Evolutionary conservation across 2,888 invertebrate genomes (phyloP), one percentile per base, ranked within the genome.

Genomic region (Carpatolechia fugitivella): DNA sequence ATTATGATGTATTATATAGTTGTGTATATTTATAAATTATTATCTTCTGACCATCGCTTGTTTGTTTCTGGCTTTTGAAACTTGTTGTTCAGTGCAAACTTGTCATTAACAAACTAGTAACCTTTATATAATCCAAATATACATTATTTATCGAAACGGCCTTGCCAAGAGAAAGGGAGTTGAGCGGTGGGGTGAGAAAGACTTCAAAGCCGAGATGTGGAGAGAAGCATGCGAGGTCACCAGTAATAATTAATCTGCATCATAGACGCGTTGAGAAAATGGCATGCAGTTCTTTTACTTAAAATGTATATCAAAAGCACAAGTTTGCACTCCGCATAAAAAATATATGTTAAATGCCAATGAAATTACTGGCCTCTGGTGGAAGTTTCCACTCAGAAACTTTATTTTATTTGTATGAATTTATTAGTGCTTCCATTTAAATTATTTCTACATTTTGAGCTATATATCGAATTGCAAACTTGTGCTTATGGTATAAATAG

Each of bases 11-110:
- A 44, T 44, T 13, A 6, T 24, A 60, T 68, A 64, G 63, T 65
- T 53, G 50, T 59, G 58, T 59, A 55, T 56, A 58, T 62, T 41
- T 61, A 63, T 65, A 61, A 61, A 56, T 59, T 63, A 69, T 65
- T 68, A 64, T 68, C 66, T 67, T 67, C 59, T 65, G 65, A 60
- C 63, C 64, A 48, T 60, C 51, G 65, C 67, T 71, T 66, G 71
- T 72, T 70, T 71, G 68, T 73, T 72, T 69, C 68, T 68, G 67
- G 56, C 52, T 58, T 56, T 46, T 40, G 51, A 30, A 44, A 30
- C 24, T n/a, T 10, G 13, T 44, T 40, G 38, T 40, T 40, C 14
- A 36, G n/a, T n/a, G 11, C 5, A n/a, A 1, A 41, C 10, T 36
- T 8, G 6, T 20, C 29, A 29, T 38, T 38, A 18, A 35, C 18